A percentile compares a stretch with the other conserved stretches of the same genome.
Conservation (phyloP, 1,140 invertebrate genomes). For the Colletes latitarsis region DNA sequence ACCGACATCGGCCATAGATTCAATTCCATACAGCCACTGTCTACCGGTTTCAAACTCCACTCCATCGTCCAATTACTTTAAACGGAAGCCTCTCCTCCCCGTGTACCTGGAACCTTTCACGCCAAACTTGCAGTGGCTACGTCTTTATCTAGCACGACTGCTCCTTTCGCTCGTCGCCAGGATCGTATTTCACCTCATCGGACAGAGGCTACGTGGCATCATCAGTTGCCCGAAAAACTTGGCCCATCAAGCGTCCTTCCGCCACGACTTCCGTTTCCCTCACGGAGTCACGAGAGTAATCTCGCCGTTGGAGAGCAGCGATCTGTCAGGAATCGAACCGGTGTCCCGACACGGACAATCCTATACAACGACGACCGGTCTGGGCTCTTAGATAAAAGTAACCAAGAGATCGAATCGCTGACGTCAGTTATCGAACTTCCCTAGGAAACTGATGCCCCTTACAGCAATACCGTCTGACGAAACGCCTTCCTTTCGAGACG, state of each 20-base stretch:
- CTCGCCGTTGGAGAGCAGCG: not conserved
- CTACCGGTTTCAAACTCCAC: too few species aligned
- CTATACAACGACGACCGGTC: not conserved
- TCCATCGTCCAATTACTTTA: not conserved
- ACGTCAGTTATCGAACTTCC: slow-evolving; percentile 26
- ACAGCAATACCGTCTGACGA: not conserved
- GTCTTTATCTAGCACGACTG: not conserved
- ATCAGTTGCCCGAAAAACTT: not conserved
- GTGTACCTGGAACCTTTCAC: not conserved
- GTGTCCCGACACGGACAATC: not conserved
- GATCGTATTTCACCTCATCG: not conserved
- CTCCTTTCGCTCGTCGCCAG: not conserved
- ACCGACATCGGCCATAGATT: not conserved
- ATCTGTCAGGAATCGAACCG: slow-evolving; percentile 29
- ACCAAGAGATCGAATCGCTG: slow-evolving; percentile 26
- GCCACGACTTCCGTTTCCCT: not conserved
- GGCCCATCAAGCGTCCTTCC: not conserved
- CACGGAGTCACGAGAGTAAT: slow-evolving; percentile 1
- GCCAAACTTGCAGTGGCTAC: not conserved
- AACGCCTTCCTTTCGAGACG: not conserved
- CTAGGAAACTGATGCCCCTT: not conserved
- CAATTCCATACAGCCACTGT: too few species aligned
- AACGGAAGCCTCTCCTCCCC: not conserved
- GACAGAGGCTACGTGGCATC: not conserved
- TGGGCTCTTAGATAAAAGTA: slow-evolving; percentile 4